A percentile compares a stretch with the other conserved stretches of the same genome.
Conservation (phyloP, 2,113 vertebrate species). For the Gadus chalcogrammus region DNA sequence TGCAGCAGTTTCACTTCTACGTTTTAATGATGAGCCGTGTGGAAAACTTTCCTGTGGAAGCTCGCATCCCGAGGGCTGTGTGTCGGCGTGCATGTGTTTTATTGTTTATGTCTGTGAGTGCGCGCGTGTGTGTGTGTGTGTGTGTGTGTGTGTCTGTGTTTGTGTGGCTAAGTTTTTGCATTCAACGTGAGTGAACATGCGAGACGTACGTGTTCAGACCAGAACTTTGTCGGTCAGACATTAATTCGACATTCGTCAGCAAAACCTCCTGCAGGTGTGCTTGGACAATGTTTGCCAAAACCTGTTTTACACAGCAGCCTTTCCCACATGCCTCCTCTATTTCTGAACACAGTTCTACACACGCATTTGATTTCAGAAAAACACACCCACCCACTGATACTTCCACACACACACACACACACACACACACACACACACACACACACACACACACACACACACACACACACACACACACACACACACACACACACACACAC, state of each 20-base stretch:
- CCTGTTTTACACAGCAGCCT: no score
- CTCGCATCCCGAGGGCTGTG: constrained; percentile 7
- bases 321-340: neutral
- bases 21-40: constrained; percentile 12
- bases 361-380: neutral
- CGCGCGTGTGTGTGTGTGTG: neutral
- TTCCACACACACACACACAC: neutral
- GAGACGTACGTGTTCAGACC: no score
- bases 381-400: no score
- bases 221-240: no score
- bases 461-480: neutral
- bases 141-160: no score
- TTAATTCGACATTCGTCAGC: neutral
- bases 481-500: neutral
- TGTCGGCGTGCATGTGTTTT: neutral
- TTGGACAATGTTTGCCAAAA: neutral
- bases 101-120: constrained; percentile 3
- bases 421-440: neutral
- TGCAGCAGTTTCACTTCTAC: constrained; percentile 48
- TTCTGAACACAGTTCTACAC: neutral
- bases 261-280: neutral
- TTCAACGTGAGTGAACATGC: no score
- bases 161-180: no score
- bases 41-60: constrained; percentile 1
- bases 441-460: neutral